Conservation (phyloP, 2,888 invertebrate genomes). For the Malachius bipustulatus region DNA sequence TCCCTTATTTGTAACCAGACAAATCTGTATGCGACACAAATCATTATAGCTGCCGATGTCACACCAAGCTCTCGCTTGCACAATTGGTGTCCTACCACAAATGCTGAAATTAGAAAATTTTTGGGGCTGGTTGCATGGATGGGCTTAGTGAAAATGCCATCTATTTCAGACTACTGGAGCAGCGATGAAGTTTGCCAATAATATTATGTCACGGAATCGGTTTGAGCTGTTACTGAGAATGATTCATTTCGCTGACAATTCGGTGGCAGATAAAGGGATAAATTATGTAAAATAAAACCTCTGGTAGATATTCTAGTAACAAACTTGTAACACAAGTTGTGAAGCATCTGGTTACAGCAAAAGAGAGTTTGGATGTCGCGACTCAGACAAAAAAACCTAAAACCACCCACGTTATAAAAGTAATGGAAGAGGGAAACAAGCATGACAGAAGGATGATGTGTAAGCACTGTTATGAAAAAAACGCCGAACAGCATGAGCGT, state of each 20-base stretch:
- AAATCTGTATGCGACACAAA: constrained; percentile 13
- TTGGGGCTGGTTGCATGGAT: constrained; percentile 11
- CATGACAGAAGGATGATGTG: constrained; percentile 1
- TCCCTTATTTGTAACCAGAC: constrained; percentile 12
- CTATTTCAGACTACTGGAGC: constrained; percentile 9
- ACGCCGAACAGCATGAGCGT: neutral
- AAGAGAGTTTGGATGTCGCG: neutral
- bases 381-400: neutral
- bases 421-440: neutral
- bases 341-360: neutral
- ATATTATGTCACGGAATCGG: constrained; percentile 2
- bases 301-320: constrained; percentile 3
- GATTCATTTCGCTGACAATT: constrained; percentile 5
- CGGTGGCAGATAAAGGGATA: constrained; percentile 5
- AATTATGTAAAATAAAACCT: constrained; percentile 5
- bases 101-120: constrained; percentile 3
- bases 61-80: constrained; percentile 10
- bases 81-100: constrained; percentile 10
- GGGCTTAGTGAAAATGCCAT: constrained; percentile 12
- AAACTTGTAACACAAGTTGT: neutral
- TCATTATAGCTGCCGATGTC: constrained; percentile 9
- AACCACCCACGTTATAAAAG: neutral
- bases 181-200: constrained; percentile 5
- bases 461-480: constrained; percentile 1
- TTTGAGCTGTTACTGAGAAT: constrained; percentile 6